Conservation (phyloP, 2,797 vertebrate genomes). For the Erpetoichthys calabaricus region DNA sequence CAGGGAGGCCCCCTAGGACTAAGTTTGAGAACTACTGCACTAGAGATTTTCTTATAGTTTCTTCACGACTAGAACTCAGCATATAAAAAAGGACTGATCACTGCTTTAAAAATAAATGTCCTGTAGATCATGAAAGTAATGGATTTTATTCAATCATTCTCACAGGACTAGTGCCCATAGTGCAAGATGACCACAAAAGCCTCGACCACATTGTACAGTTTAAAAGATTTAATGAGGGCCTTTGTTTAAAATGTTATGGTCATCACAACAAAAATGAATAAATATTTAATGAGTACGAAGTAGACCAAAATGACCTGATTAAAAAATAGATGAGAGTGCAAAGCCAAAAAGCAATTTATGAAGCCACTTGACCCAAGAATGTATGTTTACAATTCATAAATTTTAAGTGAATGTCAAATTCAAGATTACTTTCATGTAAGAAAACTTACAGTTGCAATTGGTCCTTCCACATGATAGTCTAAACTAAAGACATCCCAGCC, state of each 20-base stretch:
- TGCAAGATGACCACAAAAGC: too few relatives aligned
- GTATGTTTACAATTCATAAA: conserved; percentile 24
- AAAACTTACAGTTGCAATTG: conserved; percentile 80
- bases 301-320: not conserved
- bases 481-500: conserved; percentile 98
- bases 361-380: conserved; percentile 14
- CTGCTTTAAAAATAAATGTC: too few relatives aligned
- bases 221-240: not conserved
- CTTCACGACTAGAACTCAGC: too few relatives aligned
- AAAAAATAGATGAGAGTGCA: not conserved
- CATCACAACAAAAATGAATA: conserved; percentile 12
- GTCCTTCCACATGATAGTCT: conserved; percentile 94
- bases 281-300: not conserved
- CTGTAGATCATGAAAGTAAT: too few relatives aligned
- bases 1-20: too few relatives aligned
- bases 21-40: too few relatives aligned
- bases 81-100: too few relatives aligned
- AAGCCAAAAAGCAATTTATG: conserved; percentile 13
- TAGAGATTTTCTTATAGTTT: too few relatives aligned
- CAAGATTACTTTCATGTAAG: not conserved
- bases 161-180: too few relatives aligned
- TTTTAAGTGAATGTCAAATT: conserved; percentile 1
- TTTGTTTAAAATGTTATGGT: conserved; percentile 10
- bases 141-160: too few relatives aligned
- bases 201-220: too few relatives aligned